These are phyloP conservation scores for Lasaia peninsularis DNA, from an alignment of 1,140 invertebrate genomes.

Conservation along the genomic window DNA sequence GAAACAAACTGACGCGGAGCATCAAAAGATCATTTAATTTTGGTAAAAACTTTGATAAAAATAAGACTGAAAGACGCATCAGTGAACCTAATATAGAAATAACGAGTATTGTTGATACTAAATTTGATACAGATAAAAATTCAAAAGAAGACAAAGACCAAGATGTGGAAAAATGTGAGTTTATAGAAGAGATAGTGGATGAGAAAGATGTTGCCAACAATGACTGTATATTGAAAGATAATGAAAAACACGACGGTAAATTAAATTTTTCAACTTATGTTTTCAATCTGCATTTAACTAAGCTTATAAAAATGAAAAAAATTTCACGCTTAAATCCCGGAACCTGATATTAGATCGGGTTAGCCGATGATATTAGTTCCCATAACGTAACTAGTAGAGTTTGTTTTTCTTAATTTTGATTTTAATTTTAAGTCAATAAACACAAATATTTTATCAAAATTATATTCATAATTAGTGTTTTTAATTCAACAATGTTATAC, in stretches of 20 bases:
- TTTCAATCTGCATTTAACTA: background rate
- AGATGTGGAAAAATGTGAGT: slow-evolving; percentile 62
- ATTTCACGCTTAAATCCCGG: too few species aligned
- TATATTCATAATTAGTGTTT: too few species aligned
- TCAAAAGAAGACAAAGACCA: slow-evolving; percentile 65
- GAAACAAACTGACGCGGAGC: slow-evolving; percentile 69
- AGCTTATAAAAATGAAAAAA: too few species aligned
- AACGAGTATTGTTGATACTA: slow-evolving; percentile 35
- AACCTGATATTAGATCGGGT: too few species aligned
- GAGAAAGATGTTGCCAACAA: slow-evolving; percentile 61
- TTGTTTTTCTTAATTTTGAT: too few species aligned
- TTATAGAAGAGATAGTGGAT: slow-evolving; percentile 60
- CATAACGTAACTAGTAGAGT: too few species aligned
- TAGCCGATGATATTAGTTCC: too few species aligned
- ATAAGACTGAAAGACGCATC: slow-evolving; percentile 60
- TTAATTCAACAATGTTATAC: too few species aligned
- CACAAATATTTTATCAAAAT: too few species aligned
- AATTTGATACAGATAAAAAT: slow-evolving; percentile 43
- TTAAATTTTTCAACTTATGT: background rate
- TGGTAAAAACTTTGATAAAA: slow-evolving; percentile 67
- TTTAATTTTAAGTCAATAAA: too few species aligned
- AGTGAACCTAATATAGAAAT: slow-evolving; percentile 68
- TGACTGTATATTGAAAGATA: slow-evolving; percentile 51
- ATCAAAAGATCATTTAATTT: slow-evolving; percentile 73
- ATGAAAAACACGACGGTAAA: slow-evolving; percentile 54